Percentiles rank a stretch among this genome's conserved stretches.
Conservation (phyloP, 2,888 invertebrate genomes). For the Amiota communis region DNA sequence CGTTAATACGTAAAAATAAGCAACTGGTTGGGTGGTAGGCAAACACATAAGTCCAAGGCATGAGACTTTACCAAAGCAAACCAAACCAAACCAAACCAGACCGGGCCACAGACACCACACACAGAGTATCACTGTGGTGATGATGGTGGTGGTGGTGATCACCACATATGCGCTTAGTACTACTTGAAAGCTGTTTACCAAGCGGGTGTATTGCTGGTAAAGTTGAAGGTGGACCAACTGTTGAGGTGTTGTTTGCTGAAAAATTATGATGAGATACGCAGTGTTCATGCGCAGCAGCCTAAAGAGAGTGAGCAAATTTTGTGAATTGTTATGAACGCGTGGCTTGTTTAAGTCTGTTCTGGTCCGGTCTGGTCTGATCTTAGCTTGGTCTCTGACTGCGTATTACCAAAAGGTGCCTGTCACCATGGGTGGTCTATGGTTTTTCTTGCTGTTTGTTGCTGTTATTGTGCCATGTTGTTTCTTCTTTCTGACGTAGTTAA, state of each 20-base stretch:
- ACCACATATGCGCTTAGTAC: not conserved
- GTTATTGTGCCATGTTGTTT: slow-evolving; percentile 39
- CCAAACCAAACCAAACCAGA: not conserved
- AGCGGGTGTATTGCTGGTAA: slow-evolving; percentile 21
- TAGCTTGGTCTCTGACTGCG: slow-evolving; percentile 7
- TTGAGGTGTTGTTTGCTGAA: slow-evolving; percentile 68
- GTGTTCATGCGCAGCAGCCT: not conserved
- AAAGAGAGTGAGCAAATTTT: slow-evolving; percentile 50
- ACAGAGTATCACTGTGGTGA: slow-evolving; percentile 2
- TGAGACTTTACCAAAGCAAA: slow-evolving; percentile 22
- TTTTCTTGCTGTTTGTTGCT: slow-evolving; percentile 8
- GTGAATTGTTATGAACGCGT: slow-evolving; percentile 65
- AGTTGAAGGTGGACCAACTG: slow-evolving; percentile 46
- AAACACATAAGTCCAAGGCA: slow-evolving; percentile 27
- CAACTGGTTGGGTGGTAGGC: slow-evolving; percentile 59
- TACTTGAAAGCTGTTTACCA: not conserved
- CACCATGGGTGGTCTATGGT: slow-evolving; percentile 63
- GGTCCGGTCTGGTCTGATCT: too few species aligned
- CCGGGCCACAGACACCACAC: slow-evolving; percentile 33
- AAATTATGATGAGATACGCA: slow-evolving; percentile 61
- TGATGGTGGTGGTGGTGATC: not conserved
- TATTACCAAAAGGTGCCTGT: slow-evolving; percentile 48
- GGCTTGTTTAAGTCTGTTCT: slow-evolving; percentile 42
- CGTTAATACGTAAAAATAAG: slow-evolving; percentile 69
- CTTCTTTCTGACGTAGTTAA: slow-evolving; percentile 38